Evolutionary conservation across 2,113 vertebrate genomes (phyloP), one percentile per base, ranked within the genome.

Genomic region (Bubalus kerabau): DNA sequence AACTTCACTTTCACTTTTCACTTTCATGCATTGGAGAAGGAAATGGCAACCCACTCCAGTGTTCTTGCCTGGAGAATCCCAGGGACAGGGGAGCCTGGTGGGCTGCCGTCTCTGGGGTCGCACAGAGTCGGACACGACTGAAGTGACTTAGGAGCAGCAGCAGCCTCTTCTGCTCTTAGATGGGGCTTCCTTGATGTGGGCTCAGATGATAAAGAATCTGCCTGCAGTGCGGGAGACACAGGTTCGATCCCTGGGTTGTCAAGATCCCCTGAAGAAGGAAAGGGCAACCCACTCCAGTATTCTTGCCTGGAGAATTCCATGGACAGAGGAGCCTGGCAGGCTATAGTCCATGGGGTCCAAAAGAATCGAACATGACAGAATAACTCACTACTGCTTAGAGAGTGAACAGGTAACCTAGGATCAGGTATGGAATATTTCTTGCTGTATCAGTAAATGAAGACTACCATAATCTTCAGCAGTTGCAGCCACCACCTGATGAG

Each of bases 191-290:
- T 71, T 36, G n/a, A 36, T 71, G n/a, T 36, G 32, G 64, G 64
- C n/a, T 71, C 64, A 71, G n/a, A 71, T 71, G 64, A 36, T 71
- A 71, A 71, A 71, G n/a, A 36, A 71, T 71, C 64, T 71, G n/a
- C 64, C n/a, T 71, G 64, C n/a, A 71, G 21, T 36, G n/a, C 0
- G 2, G 17, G n/a, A 71, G 64, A 36, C 64, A 11, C 5, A 19
- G 17, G 64, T 36, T 36, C 2, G 0, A 36, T 71, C 64, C 64
- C 64, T 36, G 64, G 17, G n/a, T 71, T 0, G 2, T 36, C 8
- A 71, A 71, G 64, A 21, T 71, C 17, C n/a, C 64, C 64, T 71
- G 64, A 23, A 71, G n/a, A 71, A 36, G 64, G 64, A 36, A 71
- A 21, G 9, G n/a, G 64, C 17, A 36, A 71, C n/a, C 17, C 17